phyloP scores from a whole-genome alignment of 2,113 vertebrate genomes.

The Periophthalmodon schlosseri region DNA sequence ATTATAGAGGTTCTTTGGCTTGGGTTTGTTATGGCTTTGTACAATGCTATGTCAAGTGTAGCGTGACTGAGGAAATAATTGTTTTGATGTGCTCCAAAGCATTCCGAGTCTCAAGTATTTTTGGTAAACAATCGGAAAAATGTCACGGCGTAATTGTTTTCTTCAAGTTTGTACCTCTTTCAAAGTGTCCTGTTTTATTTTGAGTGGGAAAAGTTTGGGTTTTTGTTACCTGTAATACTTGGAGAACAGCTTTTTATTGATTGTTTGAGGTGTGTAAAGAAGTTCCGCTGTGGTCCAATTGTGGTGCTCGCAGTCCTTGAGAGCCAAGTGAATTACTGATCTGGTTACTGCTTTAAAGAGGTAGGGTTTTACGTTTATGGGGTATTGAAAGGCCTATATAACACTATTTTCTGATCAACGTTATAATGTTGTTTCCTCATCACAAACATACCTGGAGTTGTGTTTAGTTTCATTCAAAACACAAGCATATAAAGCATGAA shows the following conservation, averaged over 20 bases:
- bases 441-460: no score
- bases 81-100: slow-evolving; percentile 65
- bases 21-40: slow-evolving; percentile 57
- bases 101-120: slow-evolving; percentile 50
- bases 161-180: slow-evolving; percentile 35
- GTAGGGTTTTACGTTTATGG: no score
- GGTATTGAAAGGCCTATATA: no score
- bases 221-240: slow-evolving; percentile 46
- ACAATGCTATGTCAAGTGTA: slow-evolving; percentile 68
- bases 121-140: slow-evolving; percentile 46
- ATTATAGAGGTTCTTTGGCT: slow-evolving; percentile 54
- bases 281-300: not conserved
- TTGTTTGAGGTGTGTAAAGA: not conserved
- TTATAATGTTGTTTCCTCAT: no score
- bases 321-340: not conserved
- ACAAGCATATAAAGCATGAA: no score
- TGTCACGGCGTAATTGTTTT: slow-evolving; percentile 44
- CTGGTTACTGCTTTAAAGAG: not conserved
- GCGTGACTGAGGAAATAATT: slow-evolving; percentile 71
- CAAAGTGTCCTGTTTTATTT: slow-evolving; percentile 36
- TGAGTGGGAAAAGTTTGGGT: slow-evolving; percentile 5
- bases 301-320: not conserved
- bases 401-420: no score
- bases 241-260: not conserved
- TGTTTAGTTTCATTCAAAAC: no score